A percentile compares a stretch with the other conserved stretches of the same genome.
Evolutionary conservation across 1,140 invertebrate species (phyloP).

Genomic region (Uloborus diversus): DNA sequence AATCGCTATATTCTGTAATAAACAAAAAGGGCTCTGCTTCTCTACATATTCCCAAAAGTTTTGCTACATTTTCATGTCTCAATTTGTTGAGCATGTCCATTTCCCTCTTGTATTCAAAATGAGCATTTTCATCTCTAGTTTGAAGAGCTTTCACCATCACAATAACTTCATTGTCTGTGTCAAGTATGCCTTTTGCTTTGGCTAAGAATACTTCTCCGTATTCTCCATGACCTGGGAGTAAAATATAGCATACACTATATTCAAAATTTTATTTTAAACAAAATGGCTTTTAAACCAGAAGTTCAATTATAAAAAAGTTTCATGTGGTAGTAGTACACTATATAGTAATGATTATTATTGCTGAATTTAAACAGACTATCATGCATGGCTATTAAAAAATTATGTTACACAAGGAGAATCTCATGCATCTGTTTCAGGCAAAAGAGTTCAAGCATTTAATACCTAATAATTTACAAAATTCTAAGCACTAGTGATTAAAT

Average conservation of each 20-base stretch:
- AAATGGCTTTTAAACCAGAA: not conserved
- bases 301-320: slow-evolving; percentile 21
- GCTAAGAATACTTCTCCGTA: slow-evolving; percentile 90
- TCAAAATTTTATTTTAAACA: too few relatives aligned
- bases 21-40: slow-evolving; percentile 88
- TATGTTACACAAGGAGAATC: too few relatives aligned
- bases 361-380: too few relatives aligned
- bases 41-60: slow-evolving; percentile 81
- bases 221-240: slow-evolving; percentile 77
- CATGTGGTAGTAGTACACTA: too few relatives aligned
- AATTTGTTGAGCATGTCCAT: slow-evolving; percentile 84
- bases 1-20: slow-evolving; percentile 91
- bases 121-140: slow-evolving; percentile 78
- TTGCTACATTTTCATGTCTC: slow-evolving; percentile 81
- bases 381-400: too few relatives aligned
- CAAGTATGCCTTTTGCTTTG: slow-evolving; percentile 67
- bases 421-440: too few relatives aligned
- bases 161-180: slow-evolving; percentile 64
- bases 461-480: too few relatives aligned
- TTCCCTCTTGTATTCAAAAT: slow-evolving; percentile 86
- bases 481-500: too few relatives aligned
- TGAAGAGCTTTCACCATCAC: slow-evolving; percentile 78
- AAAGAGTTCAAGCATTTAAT: too few relatives aligned
- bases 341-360: too few relatives aligned
- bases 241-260: slow-evolving; percentile 59